Evolutionary conservation across 1,140 invertebrate species (phyloP), one percentile per base, ranked within the genome.

Genomic region (Artemia franciscana): DNA sequence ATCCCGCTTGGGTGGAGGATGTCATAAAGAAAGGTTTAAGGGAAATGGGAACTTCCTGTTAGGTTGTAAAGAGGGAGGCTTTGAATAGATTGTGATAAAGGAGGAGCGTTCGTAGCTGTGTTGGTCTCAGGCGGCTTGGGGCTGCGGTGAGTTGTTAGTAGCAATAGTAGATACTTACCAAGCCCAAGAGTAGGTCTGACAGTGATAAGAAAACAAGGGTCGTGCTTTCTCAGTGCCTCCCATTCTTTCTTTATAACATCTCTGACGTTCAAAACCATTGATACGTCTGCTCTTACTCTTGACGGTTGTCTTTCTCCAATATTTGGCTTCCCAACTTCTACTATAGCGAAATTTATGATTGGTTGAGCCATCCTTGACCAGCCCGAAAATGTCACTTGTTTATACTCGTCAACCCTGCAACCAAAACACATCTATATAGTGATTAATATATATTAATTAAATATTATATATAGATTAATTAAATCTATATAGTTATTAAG

Each of bases 361-460:
- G 91, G 90, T 68, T 96, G 86, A 2, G 95, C 94, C 95, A 99
- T 98, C 64, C 93, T 78, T 0, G 95, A 92, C 93, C 94, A 98
- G 18, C 95, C 94, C 5, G 90, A 90, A 76, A 94, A 99, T 67
- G 88, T 85, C 26, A 84, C 82, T 60, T 80, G 82, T 0, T 80
- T 84, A 72, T 93, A 87, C 78, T 96, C 91, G 5, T 88, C 78
- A 75, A 80, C 80, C 86, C 84, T 86, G 66, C 23, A 71, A 56
- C 60, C 57, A 61, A 27, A 66, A 58, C 0, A 67, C 66, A 28
- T 28, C n/a, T 61, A 12, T 57, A n/a, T n/a, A n/a, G n/a, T n/a
- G n/a, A n/a, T 51, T 23, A 57, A 23, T 18, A 23, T 39, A 60
- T 25, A 60, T 25, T 60, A 51, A 24, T 57, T 59, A 15, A 39